Percentiles rank a stretch among this genome's conserved stretches.
phyloP scores from a whole-genome alignment of 1,140 invertebrate genomes.

The Charaxes varanes region DNA sequence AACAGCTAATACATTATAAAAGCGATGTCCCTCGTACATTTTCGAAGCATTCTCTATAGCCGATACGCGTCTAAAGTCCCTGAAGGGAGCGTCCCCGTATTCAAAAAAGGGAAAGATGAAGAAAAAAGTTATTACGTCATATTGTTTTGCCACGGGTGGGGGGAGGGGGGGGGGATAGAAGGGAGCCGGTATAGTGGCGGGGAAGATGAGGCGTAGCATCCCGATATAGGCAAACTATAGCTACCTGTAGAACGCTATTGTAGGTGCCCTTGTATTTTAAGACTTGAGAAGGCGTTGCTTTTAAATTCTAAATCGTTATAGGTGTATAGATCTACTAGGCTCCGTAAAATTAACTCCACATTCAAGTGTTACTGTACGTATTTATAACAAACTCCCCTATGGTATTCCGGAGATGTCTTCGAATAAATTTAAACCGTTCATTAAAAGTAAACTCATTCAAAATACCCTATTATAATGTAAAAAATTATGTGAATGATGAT shows the following conservation, averaged over 20 bases:
- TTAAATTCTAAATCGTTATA: slow-evolving; percentile 14
- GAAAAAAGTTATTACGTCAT: slow-evolving; percentile 72
- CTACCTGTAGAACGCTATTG: slow-evolving; percentile 35
- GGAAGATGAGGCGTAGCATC: slow-evolving; percentile 58
- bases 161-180: slow-evolving; percentile 24
- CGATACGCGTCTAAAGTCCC: slow-evolving; percentile 41
- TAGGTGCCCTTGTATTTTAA: slow-evolving; percentile 36
- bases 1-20: background rate
- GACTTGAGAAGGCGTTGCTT: slow-evolving; percentile 30
- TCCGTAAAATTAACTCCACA: no score
- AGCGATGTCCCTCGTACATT: slow-evolving; percentile 4
- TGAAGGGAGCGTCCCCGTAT: slow-evolving; percentile 54
- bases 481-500: no score
- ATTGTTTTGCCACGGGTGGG: slow-evolving; percentile 63
- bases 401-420: no score
- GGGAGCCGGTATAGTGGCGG: slow-evolving; percentile 49
- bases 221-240: slow-evolving; percentile 39
- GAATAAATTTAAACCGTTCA: no score
- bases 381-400: no score
- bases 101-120: slow-evolving; percentile 67
- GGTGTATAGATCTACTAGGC: no score
- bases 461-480: no score
- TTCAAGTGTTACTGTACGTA: no score
- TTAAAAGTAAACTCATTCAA: no score
- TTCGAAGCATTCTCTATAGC: slow-evolving; percentile 13